phyloP scores from a whole-genome alignment of 1,140 invertebrate genomes.

The Grapholita molesta region DNA sequence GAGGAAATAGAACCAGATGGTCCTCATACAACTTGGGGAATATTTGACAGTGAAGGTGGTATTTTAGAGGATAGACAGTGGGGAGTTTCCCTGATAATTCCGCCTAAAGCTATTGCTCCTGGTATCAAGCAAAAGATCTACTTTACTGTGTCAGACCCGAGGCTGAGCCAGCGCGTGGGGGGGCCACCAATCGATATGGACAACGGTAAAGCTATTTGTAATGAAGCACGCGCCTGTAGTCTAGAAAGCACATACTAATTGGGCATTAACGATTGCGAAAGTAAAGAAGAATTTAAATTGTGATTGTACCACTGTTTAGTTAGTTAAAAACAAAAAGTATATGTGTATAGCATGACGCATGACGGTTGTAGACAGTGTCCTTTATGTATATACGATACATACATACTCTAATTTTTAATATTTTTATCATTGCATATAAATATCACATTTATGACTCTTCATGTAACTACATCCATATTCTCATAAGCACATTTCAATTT shows the following conservation, averaged over 20 bases:
- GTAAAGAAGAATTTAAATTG: slow-evolving; percentile 37
- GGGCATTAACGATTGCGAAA: slow-evolving; percentile 57
- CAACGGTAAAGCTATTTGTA: slow-evolving; percentile 85
- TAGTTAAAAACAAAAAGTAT: background rate
- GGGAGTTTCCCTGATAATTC: slow-evolving; percentile 93
- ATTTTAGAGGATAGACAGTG: slow-evolving; percentile 90
- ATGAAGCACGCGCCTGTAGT: slow-evolving; percentile 67
- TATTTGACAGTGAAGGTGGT: slow-evolving; percentile 89
- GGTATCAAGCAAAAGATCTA: slow-evolving; percentile 94
- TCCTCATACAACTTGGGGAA: slow-evolving; percentile 82
- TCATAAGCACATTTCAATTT: background rate
- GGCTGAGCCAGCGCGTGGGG: slow-evolving; percentile 83
- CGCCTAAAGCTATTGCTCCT: slow-evolving; percentile 89
- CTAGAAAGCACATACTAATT: slow-evolving; percentile 75
- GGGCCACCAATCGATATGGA: slow-evolving; percentile 91
- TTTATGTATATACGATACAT: background rate
- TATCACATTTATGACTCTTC: background rate
- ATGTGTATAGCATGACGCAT: background rate
- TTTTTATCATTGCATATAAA: background rate
- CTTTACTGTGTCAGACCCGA: slow-evolving; percentile 92
- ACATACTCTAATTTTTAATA: background rate
- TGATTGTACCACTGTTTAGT: background rate
- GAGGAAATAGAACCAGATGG: slow-evolving; percentile 66
- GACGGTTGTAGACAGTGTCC: background rate
- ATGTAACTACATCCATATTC: background rate